Evolutionary conservation across 2,888 invertebrate species (phyloP).

Genomic region (Zygogramma bicolorata): DNA sequence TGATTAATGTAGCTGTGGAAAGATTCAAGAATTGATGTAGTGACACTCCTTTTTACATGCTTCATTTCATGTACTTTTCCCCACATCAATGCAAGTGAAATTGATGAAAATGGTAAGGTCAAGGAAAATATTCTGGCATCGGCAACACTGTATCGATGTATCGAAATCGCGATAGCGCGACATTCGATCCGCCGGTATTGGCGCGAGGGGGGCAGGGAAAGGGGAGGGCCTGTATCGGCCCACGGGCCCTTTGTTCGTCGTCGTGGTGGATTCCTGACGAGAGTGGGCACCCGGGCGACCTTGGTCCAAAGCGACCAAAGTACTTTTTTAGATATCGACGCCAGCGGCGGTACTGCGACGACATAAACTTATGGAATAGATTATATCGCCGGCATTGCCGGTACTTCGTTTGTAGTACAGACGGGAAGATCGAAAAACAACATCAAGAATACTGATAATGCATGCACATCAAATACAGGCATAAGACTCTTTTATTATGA

Average conservation of each 20-base stretch:
- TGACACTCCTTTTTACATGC: too few species aligned
- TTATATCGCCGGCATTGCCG: conserved; percentile 19
- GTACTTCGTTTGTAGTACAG: not conserved
- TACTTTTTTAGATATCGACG: conserved; percentile 29
- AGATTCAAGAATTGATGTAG: too few species aligned
- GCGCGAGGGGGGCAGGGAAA: conserved; percentile 16
- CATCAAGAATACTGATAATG: too few species aligned
- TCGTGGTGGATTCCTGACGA: conserved; percentile 49
- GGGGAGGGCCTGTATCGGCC: conserved; percentile 41
- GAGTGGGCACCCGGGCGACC: conserved; percentile 54
- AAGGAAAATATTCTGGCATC: too few species aligned
- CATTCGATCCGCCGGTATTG: conserved; percentile 34
- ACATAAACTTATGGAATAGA: conserved; percentile 28
- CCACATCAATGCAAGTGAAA: too few species aligned
- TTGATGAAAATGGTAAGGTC: too few species aligned
- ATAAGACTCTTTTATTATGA: too few species aligned
- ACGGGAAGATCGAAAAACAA: not conserved
- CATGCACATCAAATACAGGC: too few species aligned
- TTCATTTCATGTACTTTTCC: too few species aligned
- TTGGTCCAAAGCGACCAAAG: conserved; percentile 49
- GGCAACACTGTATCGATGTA: not conserved
- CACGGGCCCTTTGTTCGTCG: conserved; percentile 49
- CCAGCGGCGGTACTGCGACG: conserved; percentile 30
- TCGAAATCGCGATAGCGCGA: conserved; percentile 10
- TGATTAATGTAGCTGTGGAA: too few species aligned